These are phyloP conservation scores for Yasuhikotakia modesta DNA, from an alignment of 2,797 vertebrate species.

Conservation along the genomic window DNA sequence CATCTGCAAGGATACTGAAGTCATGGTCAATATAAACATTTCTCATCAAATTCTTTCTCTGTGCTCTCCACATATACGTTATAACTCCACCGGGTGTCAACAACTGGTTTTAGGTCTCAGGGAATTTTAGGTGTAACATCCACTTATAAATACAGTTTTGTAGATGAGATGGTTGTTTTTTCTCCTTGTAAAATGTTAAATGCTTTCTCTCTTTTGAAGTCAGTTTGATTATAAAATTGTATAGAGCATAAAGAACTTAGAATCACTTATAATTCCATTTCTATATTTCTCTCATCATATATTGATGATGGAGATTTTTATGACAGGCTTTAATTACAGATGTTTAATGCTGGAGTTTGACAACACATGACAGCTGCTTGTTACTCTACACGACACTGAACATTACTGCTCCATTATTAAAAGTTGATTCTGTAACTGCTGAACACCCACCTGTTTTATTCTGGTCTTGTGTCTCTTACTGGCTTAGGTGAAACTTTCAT, in stretches of 20 bases:
- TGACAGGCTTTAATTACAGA: slow-evolving; percentile 51
- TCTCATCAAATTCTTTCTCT: neutral
- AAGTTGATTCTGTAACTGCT: slow-evolving; percentile 51
- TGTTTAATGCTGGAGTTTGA: slow-evolving; percentile 47
- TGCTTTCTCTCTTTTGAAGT: too few relatives aligned
- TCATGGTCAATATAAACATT: neutral
- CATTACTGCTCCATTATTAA: slow-evolving; percentile 54
- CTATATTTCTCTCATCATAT: neutral
- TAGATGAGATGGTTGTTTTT: too few relatives aligned
- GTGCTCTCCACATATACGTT: too few relatives aligned
- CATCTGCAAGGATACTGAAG: neutral
- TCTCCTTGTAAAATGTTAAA: too few relatives aligned
- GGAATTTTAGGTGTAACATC: too few relatives aligned
- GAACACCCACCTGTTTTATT: slow-evolving; percentile 57
- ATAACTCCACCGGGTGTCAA: too few relatives aligned
- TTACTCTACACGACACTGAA: slow-evolving; percentile 53
- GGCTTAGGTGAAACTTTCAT: slow-evolving; percentile 42
- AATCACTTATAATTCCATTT: neutral
- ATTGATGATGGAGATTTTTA: neutral
- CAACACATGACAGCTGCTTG: slow-evolving; percentile 56
- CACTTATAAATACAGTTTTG: too few relatives aligned
- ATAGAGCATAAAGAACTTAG: neutral
- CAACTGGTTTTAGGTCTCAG: too few relatives aligned
- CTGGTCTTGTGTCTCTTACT: slow-evolving; percentile 42
- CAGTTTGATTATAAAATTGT: too few relatives aligned